These are phyloP conservation scores for Whitmania pigra DNA, from an alignment of 1,140 invertebrate species.

Conservation along the genomic window DNA sequence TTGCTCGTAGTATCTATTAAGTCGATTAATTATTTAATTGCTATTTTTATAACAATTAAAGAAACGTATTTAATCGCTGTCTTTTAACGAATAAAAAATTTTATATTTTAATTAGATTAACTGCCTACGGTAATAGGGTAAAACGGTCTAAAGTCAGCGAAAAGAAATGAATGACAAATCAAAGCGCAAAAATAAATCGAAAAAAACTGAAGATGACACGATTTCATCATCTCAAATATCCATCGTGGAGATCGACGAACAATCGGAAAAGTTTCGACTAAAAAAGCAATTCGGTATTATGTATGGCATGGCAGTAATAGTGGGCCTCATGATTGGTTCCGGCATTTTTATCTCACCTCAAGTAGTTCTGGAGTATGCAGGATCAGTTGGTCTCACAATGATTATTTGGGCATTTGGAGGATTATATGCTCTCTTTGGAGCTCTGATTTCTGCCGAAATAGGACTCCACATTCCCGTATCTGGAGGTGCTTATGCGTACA, in stretches of 20 bases:
- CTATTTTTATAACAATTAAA: too few species aligned
- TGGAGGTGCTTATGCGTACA: slow-evolving; percentile 27
- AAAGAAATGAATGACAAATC: too few species aligned
- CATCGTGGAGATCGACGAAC: not conserved
- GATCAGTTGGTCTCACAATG: slow-evolving; percentile 63
- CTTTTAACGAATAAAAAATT: too few species aligned
- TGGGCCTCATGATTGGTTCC: slow-evolving; percentile 42
- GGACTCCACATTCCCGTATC: slow-evolving; percentile 23
- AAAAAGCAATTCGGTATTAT: slow-evolving; percentile 22
- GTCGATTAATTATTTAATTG: too few species aligned
- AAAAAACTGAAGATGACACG: too few species aligned
- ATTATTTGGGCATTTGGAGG: slow-evolving; percentile 66
- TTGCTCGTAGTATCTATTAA: too few species aligned
- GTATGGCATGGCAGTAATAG: slow-evolving; percentile 24
- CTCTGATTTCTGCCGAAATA: slow-evolving; percentile 27
- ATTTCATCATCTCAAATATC: too few species aligned
- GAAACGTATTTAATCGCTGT: too few species aligned
- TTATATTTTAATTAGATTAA: too few species aligned
- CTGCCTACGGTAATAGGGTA: too few species aligned
- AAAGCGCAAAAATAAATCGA: too few species aligned
- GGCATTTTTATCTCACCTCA: slow-evolving; percentile 88
- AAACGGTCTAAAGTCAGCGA: too few species aligned
- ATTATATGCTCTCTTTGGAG: slow-evolving; percentile 54
- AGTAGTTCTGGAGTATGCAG: slow-evolving; percentile 61
- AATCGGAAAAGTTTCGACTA: slow-evolving; percentile 7